phyloP scores from a whole-genome alignment of 1,140 invertebrate genomes.

The Brachionus asplanchnoidis region DNA sequence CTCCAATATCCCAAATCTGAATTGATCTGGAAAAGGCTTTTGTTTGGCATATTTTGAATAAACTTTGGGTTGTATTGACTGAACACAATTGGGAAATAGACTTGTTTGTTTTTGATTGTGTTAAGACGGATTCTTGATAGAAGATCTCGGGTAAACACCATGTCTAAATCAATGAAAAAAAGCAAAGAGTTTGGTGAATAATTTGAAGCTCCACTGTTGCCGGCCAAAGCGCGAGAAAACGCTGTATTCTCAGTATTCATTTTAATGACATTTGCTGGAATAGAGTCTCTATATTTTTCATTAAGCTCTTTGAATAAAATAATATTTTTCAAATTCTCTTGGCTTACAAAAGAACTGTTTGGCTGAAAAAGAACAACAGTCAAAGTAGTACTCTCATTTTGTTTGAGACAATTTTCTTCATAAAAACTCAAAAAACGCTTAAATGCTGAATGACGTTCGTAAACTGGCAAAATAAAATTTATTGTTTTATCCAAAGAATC shows the following conservation, averaged over 20 bases:
- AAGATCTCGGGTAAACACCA: constrained; percentile 52
- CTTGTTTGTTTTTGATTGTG: constrained; percentile 68
- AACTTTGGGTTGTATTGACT: constrained; percentile 73
- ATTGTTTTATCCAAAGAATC: background rate
- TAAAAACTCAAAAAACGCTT: background rate
- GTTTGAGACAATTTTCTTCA: background rate
- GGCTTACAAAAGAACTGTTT: background rate
- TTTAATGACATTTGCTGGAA: background rate
- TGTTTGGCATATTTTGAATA: constrained; percentile 66
- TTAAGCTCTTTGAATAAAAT: background rate
- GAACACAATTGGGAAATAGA: constrained; percentile 97
- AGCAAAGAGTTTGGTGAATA: constrained; percentile 63
- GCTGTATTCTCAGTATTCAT: background rate
- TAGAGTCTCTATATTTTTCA: background rate
- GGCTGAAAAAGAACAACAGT: background rate
- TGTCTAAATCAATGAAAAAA: constrained; percentile 65
- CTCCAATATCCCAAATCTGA: constrained; percentile 76
- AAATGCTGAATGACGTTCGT: background rate
- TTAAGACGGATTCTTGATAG: constrained; percentile 62
- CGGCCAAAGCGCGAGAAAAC: constrained; percentile 46
- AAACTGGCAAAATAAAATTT: background rate
- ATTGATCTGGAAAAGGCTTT: constrained; percentile 94
- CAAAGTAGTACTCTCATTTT: background rate
- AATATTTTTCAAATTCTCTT: background rate
- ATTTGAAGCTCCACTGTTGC: constrained; percentile 51